Percentiles rank a stretch among this genome's conserved stretches.
phyloP scores from a whole-genome alignment of 2,888 invertebrate species.

The Euplagia quadripunctaria region DNA sequence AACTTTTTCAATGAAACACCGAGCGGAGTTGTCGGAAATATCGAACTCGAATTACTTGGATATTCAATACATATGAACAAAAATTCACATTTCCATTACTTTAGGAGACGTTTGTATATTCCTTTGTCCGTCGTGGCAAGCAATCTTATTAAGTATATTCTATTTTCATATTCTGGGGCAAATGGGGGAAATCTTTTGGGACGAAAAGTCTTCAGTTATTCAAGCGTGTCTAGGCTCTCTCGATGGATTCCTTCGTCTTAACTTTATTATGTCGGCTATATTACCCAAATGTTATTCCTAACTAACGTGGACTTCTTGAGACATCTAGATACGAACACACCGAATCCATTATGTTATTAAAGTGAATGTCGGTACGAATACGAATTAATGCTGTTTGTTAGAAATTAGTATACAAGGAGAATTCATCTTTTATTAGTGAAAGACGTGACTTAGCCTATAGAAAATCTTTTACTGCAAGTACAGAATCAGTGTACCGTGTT shows the following conservation, averaged over 20 bases:
- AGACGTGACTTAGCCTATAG: not conserved
- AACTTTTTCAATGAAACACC: conserved; percentile 45
- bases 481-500: not conserved
- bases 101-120: conserved; percentile 17
- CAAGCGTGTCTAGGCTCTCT: conserved; percentile 24
- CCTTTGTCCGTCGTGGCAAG: conserved; percentile 14
- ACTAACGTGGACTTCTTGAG: conserved; percentile 10
- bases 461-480: not conserved
- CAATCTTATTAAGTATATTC: conserved; percentile 20
- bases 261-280: conserved; percentile 19
- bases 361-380: not conserved
- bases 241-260: conserved; percentile 28
- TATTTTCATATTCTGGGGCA: conserved; percentile 25
- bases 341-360: conserved; percentile 1
- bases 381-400: not conserved
- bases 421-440: not conserved
- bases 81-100: conserved; percentile 19
- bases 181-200: conserved; percentile 25
- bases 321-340: not conserved
- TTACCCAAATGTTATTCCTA: conserved; percentile 23
- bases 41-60: conserved; percentile 36
- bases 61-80: conserved; percentile 15
- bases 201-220: conserved; percentile 36
- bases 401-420: not conserved
- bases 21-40: conserved; percentile 43